Evolutionary conservation across 2,797 vertebrate species (phyloP).

Genomic region (Monodelphis domestica): DNA sequence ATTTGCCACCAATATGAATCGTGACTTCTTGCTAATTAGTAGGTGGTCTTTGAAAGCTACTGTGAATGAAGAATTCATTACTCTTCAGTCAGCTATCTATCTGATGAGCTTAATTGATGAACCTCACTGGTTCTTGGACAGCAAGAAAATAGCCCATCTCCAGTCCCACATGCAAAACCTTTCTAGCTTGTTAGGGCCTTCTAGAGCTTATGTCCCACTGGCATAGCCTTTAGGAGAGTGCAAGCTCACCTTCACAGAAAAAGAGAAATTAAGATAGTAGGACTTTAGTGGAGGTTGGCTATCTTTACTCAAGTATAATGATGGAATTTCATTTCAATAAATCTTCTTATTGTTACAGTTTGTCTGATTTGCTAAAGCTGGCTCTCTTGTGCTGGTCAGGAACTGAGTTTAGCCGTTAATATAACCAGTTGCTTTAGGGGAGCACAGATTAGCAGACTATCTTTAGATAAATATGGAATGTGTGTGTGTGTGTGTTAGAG

Average conservation of each 20-base stretch:
- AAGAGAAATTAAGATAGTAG: neutral
- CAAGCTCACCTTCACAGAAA: neutral
- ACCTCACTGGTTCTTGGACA: neutral
- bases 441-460: neutral
- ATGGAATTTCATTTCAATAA: constrained; percentile 24
- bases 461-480: too few relatives aligned
- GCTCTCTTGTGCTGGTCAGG: neutral
- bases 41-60: neutral
- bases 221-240: neutral
- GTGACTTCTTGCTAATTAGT: neutral
- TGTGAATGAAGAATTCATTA: neutral
- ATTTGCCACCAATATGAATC: neutral
- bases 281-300: neutral
- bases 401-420: neutral
- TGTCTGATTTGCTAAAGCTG: neutral
- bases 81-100: neutral
- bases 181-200: neutral
- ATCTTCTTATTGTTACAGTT: neutral
- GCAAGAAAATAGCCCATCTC: neutral
- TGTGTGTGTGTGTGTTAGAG: too few relatives aligned
- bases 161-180: neutral
- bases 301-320: neutral
- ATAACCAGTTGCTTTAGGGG: neutral
- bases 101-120: neutral
- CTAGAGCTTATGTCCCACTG: neutral